Conservation (phyloP, 2,797 vertebrate genomes). For the Epinephelus malabaricus region DNA sequence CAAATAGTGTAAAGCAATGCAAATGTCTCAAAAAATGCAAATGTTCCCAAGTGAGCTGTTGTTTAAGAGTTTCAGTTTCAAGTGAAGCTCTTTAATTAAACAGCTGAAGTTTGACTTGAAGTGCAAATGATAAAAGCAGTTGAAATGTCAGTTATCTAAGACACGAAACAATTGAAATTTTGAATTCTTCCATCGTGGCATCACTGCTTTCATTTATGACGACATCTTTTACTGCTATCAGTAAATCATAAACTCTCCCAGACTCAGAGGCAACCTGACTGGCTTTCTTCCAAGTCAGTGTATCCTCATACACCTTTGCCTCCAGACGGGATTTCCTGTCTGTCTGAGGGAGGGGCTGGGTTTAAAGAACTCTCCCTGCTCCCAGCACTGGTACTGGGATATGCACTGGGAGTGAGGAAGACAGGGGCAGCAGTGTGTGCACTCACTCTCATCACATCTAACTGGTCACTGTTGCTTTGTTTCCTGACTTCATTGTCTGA, state of each 20-base stretch:
- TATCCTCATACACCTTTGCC: slow-evolving; percentile 35
- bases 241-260: slow-evolving; percentile 9
- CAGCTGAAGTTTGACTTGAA: too few species aligned
- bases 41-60: neutral
- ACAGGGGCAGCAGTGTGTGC: neutral
- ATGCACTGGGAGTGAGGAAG: slow-evolving; percentile 35
- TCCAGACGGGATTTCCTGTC: slow-evolving; percentile 74
- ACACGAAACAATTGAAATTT: too few species aligned
- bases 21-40: neutral
- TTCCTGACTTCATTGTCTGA: slow-evolving; percentile 73
- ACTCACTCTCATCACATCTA: neutral
- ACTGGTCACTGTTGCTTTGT: slow-evolving; percentile 32
- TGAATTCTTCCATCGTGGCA: neutral
- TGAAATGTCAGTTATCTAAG: too few species aligned
- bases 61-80: too few species aligned
- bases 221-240: neutral
- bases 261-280: slow-evolving; percentile 7
- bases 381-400: slow-evolving; percentile 22
- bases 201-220: neutral
- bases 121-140: too few species aligned
- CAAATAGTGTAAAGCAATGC: neutral
- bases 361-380: slow-evolving; percentile 7
- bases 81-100: too few species aligned
- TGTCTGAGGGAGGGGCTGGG: slow-evolving; percentile 42
- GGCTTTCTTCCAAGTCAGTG: slow-evolving; percentile 14